phyloP scores from a whole-genome alignment of 2,113 vertebrate species.

The Heterotilapia buettikoferi region DNA sequence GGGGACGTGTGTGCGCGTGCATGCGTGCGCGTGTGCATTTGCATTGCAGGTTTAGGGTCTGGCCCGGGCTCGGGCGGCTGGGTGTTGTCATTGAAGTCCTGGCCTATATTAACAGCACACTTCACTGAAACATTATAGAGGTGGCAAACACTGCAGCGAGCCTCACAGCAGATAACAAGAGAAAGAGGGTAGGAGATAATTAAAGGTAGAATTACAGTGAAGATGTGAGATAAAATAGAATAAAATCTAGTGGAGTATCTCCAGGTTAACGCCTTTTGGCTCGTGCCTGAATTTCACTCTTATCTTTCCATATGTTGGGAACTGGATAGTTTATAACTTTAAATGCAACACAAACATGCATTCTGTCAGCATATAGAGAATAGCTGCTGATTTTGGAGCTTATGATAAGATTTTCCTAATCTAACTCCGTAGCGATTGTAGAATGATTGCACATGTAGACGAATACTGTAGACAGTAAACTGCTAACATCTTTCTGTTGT shows the following conservation, averaged over 20 bases:
- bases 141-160: background rate
- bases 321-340: background rate
- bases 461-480: background rate
- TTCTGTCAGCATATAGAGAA: background rate
- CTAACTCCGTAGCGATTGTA: background rate
- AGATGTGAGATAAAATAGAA: background rate
- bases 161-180: slow-evolving; percentile 7
- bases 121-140: slow-evolving; percentile 39
- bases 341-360: background rate
- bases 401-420: background rate
- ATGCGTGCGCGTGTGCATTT: background rate
- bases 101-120: slow-evolving; percentile 65
- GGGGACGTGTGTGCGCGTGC: slow-evolving; percentile 20
- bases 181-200: background rate
- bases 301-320: background rate
- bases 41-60: background rate
- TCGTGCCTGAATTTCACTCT: background rate
- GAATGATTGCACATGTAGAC: too few species aligned
- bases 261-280: background rate
- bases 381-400: background rate
- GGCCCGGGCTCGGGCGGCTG: background rate
- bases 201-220: background rate
- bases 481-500: background rate
- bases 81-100: slow-evolving; percentile 49
- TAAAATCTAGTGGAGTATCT: background rate